phyloP scores from a whole-genome alignment of 1,140 invertebrate genomes.

The Nasonia longicornis region DNA sequence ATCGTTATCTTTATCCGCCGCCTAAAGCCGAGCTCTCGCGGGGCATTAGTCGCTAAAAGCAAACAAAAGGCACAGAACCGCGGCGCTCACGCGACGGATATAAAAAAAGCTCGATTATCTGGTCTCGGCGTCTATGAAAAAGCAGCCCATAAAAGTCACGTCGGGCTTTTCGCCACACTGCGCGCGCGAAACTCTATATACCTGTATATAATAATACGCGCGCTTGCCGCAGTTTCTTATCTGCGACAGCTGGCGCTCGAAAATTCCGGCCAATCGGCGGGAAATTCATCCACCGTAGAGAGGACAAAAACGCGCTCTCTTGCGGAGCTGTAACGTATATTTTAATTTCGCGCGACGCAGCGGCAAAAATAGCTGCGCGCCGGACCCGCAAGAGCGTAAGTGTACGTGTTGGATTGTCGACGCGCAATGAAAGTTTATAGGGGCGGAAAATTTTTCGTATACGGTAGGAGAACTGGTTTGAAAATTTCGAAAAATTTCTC shows the following conservation, averaged over 20 bases:
- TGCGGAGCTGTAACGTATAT: background rate
- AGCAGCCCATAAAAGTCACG: slow-evolving; percentile 2
- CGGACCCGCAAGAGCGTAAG: background rate
- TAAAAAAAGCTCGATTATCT: slow-evolving; percentile 5
- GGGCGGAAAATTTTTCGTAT: background rate
- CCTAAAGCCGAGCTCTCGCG: background rate
- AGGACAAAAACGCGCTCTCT: background rate
- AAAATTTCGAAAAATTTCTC: no score
- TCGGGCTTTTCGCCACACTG: background rate
- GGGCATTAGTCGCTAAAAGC: background rate
- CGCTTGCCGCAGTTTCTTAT: background rate
- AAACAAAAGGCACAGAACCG: slow-evolving; percentile 1
- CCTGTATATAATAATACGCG: background rate
- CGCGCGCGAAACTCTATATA: no score
- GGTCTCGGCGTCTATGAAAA: slow-evolving; percentile 2
- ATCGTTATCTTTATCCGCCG: slow-evolving; percentile 2
- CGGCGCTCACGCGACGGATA: background rate
- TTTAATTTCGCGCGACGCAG: background rate
- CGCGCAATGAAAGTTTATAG: background rate
- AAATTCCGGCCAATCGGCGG: background rate
- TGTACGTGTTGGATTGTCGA: background rate
- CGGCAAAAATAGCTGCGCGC: no score
- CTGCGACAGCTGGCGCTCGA: background rate
- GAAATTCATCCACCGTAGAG: background rate
- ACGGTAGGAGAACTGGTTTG: no score